A percentile compares a stretch with the other conserved stretches of the same genome.
These are phyloP conservation scores for Taurulus bubalis DNA, from an alignment of 2,113 vertebrate genomes.

Conservation along the genomic window DNA sequence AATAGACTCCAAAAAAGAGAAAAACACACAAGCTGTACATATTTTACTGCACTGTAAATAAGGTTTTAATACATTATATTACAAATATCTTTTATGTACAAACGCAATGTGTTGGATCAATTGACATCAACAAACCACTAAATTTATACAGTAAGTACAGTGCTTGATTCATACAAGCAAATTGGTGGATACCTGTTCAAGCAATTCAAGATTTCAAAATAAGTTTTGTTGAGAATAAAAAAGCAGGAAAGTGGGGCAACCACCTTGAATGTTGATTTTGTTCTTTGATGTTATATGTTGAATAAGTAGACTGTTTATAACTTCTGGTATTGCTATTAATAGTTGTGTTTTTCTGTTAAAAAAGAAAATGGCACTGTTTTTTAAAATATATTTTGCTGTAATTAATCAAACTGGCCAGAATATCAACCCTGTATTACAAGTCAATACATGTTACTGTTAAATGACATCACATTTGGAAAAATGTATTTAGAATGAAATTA, in stretches of 20 bases:
- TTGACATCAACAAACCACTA: slow-evolving; percentile 74
- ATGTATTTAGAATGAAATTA: slow-evolving; percentile 46
- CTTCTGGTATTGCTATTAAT: neutral
- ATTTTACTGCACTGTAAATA: slow-evolving; percentile 79
- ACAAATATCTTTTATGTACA: slow-evolving; percentile 84
- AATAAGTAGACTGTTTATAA: neutral
- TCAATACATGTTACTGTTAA: slow-evolving; percentile 52
- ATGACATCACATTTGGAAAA: slow-evolving; percentile 59
- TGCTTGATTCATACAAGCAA: slow-evolving; percentile 78
- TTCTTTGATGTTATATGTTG: neutral
- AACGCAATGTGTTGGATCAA: slow-evolving; percentile 72
- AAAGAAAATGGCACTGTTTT: slow-evolving; percentile 5
- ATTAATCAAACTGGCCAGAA: slow-evolving; percentile 30
- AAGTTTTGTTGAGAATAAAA: slow-evolving; percentile 21
- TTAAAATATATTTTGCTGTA: slow-evolving; percentile 13
- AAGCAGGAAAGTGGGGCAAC: slow-evolving; percentile 10
- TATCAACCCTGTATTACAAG: slow-evolving; percentile 37
- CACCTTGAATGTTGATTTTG: slow-evolving; percentile 1
- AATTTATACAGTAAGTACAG: slow-evolving; percentile 86
- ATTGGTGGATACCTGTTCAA: slow-evolving; percentile 62
- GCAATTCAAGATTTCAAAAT: slow-evolving; percentile 62
- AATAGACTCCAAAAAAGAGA: slow-evolving; percentile 1
- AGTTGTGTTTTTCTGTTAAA: slow-evolving; percentile 8
- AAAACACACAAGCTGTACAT: slow-evolving; percentile 69
- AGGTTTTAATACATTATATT: slow-evolving; percentile 81